These are phyloP conservation scores for Andrena fulva DNA, from an alignment of 2,888 invertebrate genomes.

Conservation along the genomic window DNA sequence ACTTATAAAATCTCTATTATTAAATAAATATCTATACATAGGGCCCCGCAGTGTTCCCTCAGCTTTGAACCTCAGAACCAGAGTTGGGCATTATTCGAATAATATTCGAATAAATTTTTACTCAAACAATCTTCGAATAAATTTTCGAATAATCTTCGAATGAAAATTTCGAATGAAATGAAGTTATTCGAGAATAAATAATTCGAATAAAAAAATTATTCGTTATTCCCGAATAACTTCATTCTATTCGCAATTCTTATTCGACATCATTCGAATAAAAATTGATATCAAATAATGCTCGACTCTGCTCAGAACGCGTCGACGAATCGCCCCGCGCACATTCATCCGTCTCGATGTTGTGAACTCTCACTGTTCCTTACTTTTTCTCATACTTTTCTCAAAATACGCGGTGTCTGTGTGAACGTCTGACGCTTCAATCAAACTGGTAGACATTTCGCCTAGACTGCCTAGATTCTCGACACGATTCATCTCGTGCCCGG, in stretches of 20 bases:
- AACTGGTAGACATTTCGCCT: conserved; percentile 15
- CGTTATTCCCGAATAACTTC: no score
- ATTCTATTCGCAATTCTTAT: no score
- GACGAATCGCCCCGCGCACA: not conserved
- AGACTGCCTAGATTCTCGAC: not conserved
- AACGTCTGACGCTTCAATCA: conserved; percentile 31
- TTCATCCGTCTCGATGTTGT: conserved; percentile 65
- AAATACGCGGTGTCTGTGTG: conserved; percentile 1
- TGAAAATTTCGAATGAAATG: no score
- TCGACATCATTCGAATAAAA: no score
- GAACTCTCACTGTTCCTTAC: conserved; percentile 54
- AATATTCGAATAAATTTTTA: no score
- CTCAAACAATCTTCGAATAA: no score
- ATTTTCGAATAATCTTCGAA: no score
- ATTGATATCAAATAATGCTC: no score
- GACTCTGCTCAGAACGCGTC: not conserved
- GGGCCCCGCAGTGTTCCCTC: not conserved
- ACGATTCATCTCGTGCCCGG: not conserved
- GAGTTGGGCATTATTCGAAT: no score
- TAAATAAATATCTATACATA: not conserved
- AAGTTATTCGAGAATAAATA: no score
- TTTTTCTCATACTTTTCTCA: not conserved
- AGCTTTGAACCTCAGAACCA: not conserved
- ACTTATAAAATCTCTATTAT: no score
- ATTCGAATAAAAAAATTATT: no score